These are phyloP conservation scores for Gortyna flavago DNA, from an alignment of 2,888 invertebrate species.

Conservation along the genomic window DNA sequence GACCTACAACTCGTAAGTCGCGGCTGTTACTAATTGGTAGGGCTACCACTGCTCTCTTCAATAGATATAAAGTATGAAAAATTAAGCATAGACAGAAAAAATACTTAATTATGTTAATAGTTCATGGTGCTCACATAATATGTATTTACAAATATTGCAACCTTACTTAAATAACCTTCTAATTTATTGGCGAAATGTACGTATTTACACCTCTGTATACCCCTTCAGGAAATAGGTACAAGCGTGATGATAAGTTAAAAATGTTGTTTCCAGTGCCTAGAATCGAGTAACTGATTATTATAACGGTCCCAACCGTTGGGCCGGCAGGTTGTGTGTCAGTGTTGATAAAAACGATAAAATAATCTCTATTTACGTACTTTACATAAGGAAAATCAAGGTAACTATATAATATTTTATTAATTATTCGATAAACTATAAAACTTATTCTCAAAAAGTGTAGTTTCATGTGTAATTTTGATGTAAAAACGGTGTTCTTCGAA, in stretches of 20 bases:
- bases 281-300: neutral
- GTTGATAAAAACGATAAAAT: neutral
- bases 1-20: no score
- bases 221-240: neutral
- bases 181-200: neutral
- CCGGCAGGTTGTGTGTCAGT: conserved; percentile 27
- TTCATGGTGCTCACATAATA: no score
- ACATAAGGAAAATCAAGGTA: conserved; percentile 39
- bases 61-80: no score
- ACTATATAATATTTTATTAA: neutral
- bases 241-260: neutral
- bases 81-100: no score
- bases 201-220: neutral
- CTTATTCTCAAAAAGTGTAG: neutral
- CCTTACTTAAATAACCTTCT: no score
- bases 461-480: neutral
- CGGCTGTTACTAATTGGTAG: no score
- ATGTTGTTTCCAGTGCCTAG: neutral
- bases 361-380: neutral
- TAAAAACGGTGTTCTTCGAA: neutral
- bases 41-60: no score
- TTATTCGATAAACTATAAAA: neutral
- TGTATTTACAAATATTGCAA: no score
- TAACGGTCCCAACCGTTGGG: conserved; percentile 35
- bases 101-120: no score